Evolutionary conservation across 1,140 invertebrate genomes (phyloP), one percentile per base, ranked within the genome.

Genomic region (Pachyrhynchus sulphureomaculatus): DNA sequence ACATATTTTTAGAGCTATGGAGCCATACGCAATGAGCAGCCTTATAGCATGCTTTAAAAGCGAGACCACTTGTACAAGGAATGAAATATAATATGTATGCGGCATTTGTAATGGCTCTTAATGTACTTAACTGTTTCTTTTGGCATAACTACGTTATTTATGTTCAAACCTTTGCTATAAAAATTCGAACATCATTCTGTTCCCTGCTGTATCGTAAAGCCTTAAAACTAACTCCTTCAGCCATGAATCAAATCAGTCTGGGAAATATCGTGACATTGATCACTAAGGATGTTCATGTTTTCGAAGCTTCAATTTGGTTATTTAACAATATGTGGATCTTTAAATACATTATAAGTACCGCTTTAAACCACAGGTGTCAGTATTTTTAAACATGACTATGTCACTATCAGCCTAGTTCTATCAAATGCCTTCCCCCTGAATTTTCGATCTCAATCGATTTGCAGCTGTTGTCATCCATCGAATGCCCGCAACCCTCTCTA

Each of bases 181-280:
- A 91, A 76, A 83, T 91, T 64, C 81, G 89, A 60, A 82, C 93
- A 32, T 87, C 89, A 1, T 86, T 88, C 72, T 89, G 86, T 66
- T 87, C 89, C 0, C 78, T 93, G 29, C 86, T 93, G 60, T 95
- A 93, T 75, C 84, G 89, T 73, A 93, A 93, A 86, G 81, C 86
- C 12, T 74, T 91, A 23, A 80, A 82, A n/a, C 72, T 92, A 4
- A 88, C 83, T 36, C 85, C 85, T 68, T 84, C 82, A 3, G 86
- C 91, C 10, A 84, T 89, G n/a, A 6, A 74, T 91, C 81, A 90
- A 69, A 92, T 90, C 3, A 91, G 90, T 4, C 83, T 85, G 24
- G 93, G 94, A 6, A 89, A 96, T 79, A 88, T 96, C 71, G 88
- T 64, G 1, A 63, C 96, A 77, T 80, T 97, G 4, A 81, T 98